Conservation (phyloP, 2,888 invertebrate genomes). For the Gortyna flavago region DNA sequence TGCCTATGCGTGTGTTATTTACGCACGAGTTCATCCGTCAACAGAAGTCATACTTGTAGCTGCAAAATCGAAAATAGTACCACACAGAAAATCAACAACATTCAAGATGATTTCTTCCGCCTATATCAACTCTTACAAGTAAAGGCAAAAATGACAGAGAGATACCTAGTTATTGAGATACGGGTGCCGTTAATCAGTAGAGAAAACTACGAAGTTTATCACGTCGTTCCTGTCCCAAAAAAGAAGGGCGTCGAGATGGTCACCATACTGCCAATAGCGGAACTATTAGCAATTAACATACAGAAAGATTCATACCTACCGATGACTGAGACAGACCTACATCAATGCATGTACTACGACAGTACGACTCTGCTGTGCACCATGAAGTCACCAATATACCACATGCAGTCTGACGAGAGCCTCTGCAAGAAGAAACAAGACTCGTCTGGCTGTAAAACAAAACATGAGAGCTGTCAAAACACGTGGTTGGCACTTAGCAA, state of each 20-base stretch:
- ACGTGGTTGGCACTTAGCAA: neutral
- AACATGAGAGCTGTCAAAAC: neutral
- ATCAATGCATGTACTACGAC: too few relatives aligned
- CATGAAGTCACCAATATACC: too few relatives aligned
- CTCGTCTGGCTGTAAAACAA: neutral
- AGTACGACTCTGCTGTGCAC: too few relatives aligned
- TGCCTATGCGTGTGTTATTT: constrained; percentile 19
- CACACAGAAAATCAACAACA: neutral
- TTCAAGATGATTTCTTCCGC: neutral
- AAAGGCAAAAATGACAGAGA: neutral
- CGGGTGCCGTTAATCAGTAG: neutral
- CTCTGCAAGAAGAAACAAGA: neutral
- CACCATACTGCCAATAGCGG: neutral
- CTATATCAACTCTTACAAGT: neutral
- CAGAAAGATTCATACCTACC: neutral
- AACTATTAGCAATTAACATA: neutral
- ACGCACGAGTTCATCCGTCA: neutral
- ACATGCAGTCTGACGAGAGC: too few relatives aligned
- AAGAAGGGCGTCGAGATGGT: neutral
- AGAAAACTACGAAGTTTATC: neutral
- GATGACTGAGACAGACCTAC: neutral
- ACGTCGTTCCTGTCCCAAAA: neutral
- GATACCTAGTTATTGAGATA: neutral
- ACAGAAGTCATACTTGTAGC: constrained; percentile 11
- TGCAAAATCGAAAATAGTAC: constrained; percentile 46